Evolutionary conservation across 2,888 invertebrate genomes (phyloP).

Genomic region (Stenodera caucasica): DNA sequence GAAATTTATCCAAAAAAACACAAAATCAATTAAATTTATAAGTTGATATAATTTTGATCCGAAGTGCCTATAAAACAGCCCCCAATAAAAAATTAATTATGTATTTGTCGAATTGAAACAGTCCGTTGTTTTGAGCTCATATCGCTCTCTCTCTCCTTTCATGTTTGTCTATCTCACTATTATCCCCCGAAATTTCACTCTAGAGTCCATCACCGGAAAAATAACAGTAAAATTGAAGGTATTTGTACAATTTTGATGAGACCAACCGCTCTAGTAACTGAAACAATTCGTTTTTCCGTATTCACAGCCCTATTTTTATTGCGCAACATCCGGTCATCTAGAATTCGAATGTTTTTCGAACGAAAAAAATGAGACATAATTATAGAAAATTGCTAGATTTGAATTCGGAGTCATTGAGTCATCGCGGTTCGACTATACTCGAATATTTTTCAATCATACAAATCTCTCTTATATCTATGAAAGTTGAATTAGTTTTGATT

Average conservation of each 20-base stretch:
- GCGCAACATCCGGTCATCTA: slow-evolving; percentile 37
- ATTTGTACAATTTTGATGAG: slow-evolving; percentile 42
- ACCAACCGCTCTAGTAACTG: slow-evolving; percentile 29
- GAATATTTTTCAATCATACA: too few species aligned
- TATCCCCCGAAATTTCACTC: too few species aligned
- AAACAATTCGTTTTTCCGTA: slow-evolving; percentile 43
- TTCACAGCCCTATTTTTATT: slow-evolving; percentile 46
- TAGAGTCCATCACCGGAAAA: slow-evolving; percentile 29
- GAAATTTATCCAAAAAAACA: not conserved
- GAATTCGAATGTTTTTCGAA: not conserved
- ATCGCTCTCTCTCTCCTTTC: not conserved
- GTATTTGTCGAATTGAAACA: slow-evolving; percentile 32
- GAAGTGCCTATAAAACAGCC: slow-evolving; percentile 25
- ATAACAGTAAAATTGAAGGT: slow-evolving; percentile 31
- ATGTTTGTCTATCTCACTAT: not conserved
- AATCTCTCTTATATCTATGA: too few species aligned
- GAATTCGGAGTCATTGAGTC: too few species aligned
- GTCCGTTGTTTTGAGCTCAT: slow-evolving; percentile 14
- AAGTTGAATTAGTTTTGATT: too few species aligned
- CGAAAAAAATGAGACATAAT: not conserved
- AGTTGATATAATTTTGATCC: slow-evolving; percentile 25
- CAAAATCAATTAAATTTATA: slow-evolving; percentile 22
- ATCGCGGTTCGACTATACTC: too few species aligned
- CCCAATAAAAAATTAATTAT: slow-evolving; percentile 33
- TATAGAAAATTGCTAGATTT: too few species aligned